phyloP scores from a whole-genome alignment of 2,113 vertebrate species.

The Addax nasomaculatus region DNA sequence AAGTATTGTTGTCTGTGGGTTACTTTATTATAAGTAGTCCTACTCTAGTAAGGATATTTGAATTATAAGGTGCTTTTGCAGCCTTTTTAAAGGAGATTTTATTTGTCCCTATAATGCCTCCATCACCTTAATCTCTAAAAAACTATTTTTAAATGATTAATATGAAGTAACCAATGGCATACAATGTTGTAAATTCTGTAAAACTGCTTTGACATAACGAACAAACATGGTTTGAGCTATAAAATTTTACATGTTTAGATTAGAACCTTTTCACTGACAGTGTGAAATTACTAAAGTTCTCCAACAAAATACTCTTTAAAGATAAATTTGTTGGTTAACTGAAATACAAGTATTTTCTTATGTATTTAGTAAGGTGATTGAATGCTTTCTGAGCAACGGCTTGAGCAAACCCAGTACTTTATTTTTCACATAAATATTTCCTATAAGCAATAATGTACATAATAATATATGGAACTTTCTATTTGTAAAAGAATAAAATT shows the following conservation, averaged over 20 bases:
- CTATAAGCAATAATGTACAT: slow-evolving; percentile 24
- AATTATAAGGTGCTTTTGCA: slow-evolving; percentile 43
- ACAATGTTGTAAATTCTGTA: background rate
- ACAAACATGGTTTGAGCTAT: background rate
- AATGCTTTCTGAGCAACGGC: slow-evolving; percentile 13
- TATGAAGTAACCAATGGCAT: background rate
- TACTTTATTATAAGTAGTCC: slow-evolving; percentile 38
- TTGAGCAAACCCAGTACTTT: slow-evolving; percentile 14
- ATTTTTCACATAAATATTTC: slow-evolving; percentile 28
- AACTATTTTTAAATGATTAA: background rate
- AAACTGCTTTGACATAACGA: background rate
- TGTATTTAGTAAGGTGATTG: background rate
- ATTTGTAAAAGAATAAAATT: slow-evolving; percentile 10
- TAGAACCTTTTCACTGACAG: background rate
- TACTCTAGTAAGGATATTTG: background rate
- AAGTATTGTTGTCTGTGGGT: slow-evolving; percentile 35
- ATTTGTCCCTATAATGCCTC: slow-evolving; percentile 10
- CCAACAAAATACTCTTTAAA: slow-evolving; percentile 9
- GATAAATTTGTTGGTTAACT: background rate
- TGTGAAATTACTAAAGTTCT: slow-evolving; percentile 10
- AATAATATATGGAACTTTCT: background rate
- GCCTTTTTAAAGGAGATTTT: slow-evolving; percentile 9
- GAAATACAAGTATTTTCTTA: background rate
- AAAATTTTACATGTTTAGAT: background rate
- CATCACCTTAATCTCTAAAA: background rate